A percentile compares a stretch with the other conserved stretches of the same genome.
These are phyloP conservation scores for cattle (Bos taurus) DNA, from an alignment of 2,113 vertebrate species.

Conservation along the genomic window ARS-UCD2.0 NC_037331.1:27323001-27323500, in stretches of 20 bases:
- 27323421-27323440: conserved; percentile 74
- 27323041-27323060: conserved; percentile 53
- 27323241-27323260: conserved; percentile 83
- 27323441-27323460: conserved; percentile 75
- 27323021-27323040: conserved; percentile 41
- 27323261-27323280: conserved; percentile 81
- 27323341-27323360: conserved; percentile 86
- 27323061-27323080: conserved; percentile 40
- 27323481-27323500: conserved; percentile 11
- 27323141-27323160: conserved; percentile 38
- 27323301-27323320: conserved; percentile 83
- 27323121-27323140: conserved; percentile 45
- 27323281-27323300: conserved; percentile 85
- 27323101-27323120: conserved; percentile 36
- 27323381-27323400: conserved; percentile 83
- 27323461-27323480: conserved; percentile 45
- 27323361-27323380: conserved; percentile 84
- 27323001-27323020: conserved; percentile 41
- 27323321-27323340: conserved; percentile 77
- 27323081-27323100: conserved; percentile 51
- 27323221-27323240: conserved; percentile 81
- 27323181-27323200: conserved; percentile 56
- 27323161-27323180: conserved; percentile 28
- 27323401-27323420: conserved; percentile 83
- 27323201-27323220: conserved; percentile 72